These are phyloP conservation scores for Sycophaga agraensis DNA, from an alignment of 1,140 invertebrate species.

Conservation along the genomic window DNA sequence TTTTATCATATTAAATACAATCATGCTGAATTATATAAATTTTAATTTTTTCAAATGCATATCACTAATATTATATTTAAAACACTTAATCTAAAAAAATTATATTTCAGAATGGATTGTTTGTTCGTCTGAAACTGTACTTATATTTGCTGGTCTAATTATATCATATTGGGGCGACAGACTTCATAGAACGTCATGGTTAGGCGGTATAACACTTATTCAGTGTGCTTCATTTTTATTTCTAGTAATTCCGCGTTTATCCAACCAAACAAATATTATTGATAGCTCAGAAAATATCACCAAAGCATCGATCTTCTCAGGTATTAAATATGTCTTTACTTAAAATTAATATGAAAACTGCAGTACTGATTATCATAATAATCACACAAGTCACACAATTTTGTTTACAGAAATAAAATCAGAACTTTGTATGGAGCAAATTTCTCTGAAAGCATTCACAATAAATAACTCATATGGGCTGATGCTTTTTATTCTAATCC, in stretches of 20 bases:
- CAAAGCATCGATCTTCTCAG: constrained; percentile 47
- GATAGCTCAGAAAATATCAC: constrained; percentile 42
- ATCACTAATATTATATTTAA: too few relatives aligned
- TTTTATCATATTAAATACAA: too few relatives aligned
- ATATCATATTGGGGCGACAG: constrained; percentile 64
- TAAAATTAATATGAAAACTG: neutral
- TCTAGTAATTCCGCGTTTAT: constrained; percentile 63
- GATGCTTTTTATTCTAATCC: constrained; percentile 59
- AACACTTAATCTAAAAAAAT: neutral
- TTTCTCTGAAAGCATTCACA: constrained; percentile 37
- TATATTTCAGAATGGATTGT: constrained; percentile 62
- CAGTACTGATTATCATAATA: too few relatives aligned
- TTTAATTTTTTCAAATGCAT: too few relatives aligned
- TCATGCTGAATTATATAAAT: too few relatives aligned
- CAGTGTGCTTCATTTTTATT: constrained; percentile 58
- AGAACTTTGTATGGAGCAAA: constrained; percentile 45
- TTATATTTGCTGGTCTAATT: constrained; percentile 57
- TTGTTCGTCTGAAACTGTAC: constrained; percentile 59
- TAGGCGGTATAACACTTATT: constrained; percentile 61
- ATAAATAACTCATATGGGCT: constrained; percentile 43
- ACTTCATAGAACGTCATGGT: constrained; percentile 63
- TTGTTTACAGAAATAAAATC: constrained; percentile 47
- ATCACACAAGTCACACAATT: too few relatives aligned
- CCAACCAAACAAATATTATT: constrained; percentile 37
- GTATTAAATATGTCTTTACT: constrained; percentile 37